These are phyloP conservation scores for Prorops nasuta DNA, from an alignment of 1,140 invertebrate genomes.

Conservation along the genomic window DNA sequence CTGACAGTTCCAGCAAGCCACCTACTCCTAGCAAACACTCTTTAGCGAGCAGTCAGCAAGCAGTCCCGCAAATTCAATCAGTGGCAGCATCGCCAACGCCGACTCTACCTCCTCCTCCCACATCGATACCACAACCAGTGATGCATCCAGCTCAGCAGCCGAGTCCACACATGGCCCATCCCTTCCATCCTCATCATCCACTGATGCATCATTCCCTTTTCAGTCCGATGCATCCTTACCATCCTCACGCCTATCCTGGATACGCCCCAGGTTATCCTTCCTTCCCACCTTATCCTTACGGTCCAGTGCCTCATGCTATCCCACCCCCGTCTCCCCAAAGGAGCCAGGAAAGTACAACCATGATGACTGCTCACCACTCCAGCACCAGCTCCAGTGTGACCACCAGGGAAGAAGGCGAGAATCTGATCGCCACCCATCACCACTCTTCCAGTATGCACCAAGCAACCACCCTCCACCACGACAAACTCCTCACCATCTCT, in stretches of 20 bases:
- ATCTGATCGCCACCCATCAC: conserved; percentile 51
- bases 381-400: conserved; percentile 61
- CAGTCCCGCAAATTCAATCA: conserved; percentile 44
- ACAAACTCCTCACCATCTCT: conserved; percentile 47
- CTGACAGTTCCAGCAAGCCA: conserved; percentile 56
- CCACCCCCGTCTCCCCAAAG: conserved; percentile 66
- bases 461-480: conserved; percentile 49
- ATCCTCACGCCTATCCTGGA: conserved; percentile 68
- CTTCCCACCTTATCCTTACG: conserved; percentile 66
- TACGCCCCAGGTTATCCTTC: conserved; percentile 60
- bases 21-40: conserved; percentile 48
- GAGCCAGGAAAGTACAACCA: conserved; percentile 66
- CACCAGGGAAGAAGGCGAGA: conserved; percentile 59
- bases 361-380: conserved; percentile 67
- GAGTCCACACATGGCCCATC: conserved; percentile 62
- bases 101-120: conserved; percentile 62
- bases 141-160: conserved; percentile 69
- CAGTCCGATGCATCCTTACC: conserved; percentile 67
- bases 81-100: conserved; percentile 57
- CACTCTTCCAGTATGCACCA: conserved; percentile 50
- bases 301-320: conserved; percentile 70
- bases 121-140: conserved; percentile 67
- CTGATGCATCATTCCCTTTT: conserved; percentile 69
- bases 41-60: conserved; percentile 33
- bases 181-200: conserved; percentile 65